Evolutionary conservation across 2,888 invertebrate species (phyloP), one percentile per base, ranked within the genome.

Genomic region (Noctuana brunneofusca): DNA sequence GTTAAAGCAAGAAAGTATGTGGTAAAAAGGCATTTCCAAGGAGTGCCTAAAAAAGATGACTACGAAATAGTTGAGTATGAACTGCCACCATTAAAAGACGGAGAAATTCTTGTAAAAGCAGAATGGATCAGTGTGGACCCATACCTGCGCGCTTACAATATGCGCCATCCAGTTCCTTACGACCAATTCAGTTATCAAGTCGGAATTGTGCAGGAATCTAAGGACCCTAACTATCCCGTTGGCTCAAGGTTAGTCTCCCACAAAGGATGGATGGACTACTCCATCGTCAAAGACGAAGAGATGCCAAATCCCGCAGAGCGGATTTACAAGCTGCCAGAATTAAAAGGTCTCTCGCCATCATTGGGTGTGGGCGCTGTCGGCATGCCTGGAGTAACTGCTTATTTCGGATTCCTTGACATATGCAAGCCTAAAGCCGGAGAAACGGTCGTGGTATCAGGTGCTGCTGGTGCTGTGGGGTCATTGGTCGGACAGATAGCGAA

Each of bases 401-500:
- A 94, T 71, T 94, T 95, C 77, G 95, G 95, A 1, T 84, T 95
- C 4, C 68, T 93, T 46, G 93, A 95, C 58, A 73, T 95, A 20
- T 95, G 95, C 71, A 76, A 93, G 55, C 94, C 95, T 0, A 93
- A 94, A 79, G 68, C 88, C 1, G 95, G 94, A 2, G 95, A 95
- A 73, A 93, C 93, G 0, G 92, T 95, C 0, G 93, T 95, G 0
- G 92, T 95, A 0, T 93, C 92, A 18, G 93, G 93, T 0, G 95
- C 95, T 4, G 95, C 94, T 0, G 95, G 95, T n/a, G 95, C 95
- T 12, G 95, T 95, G 3, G 95, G 95, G 2, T 93, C 92, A 69
- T 80, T 93, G n/a, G 95, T 95, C 0, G 95, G 95, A 1, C 95
- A 95, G 81, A 94, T 95, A 63, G 95, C 93, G 0, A 95, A 95